Base-by-base conservation (phyloP, 2,797 vertebrate species). In the Apogon talboti region DNA sequence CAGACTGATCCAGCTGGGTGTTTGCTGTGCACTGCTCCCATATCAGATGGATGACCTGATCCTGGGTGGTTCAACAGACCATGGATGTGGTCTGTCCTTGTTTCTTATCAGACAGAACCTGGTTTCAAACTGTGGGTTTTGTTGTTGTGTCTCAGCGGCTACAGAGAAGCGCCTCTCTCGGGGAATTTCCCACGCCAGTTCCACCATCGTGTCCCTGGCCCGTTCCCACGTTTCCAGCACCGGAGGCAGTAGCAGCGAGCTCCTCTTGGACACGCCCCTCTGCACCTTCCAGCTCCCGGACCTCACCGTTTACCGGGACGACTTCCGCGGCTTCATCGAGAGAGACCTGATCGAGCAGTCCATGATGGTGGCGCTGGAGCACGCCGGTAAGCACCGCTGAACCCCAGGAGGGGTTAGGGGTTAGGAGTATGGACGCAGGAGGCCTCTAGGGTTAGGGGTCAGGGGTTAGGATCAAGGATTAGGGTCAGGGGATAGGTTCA, bases 241-340 rank as follows among this genome's bases (percentile, higher is more conserved):
- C 0, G 94, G 95, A 33, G 89, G 86, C 0, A 81, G 81, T 78
- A 87, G 76, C 65, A 89, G 59, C 0, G 92, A 94, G 28, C 94
- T 93, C 0, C 94, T 96, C n/a, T 92, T 97, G 91, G 97, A 99
- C 91, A 98, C 94, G 42, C 98, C 98, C 1, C 85, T 98, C 56
- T 99, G 96, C 93, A 98, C 98, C 74, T 99, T 99, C 94, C 97
- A 99, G 88, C 94, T 99, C 57, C 98, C 98, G 0, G 97, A 99
- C 92, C 95, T 99, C 87, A 98, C 96, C 0, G 88, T 96, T 19
- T 99, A 98, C 91, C 86, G 88, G 0, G 96, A 98, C 7, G 97
- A 98, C 16, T 99, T 99, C 88, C 95, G 97, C 4, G 92, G 90
- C 88, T 99, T 99, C 94, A 95, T 98, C 3, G 97, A 99, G 90